phyloP scores from a whole-genome alignment of 1,140 invertebrate genomes.

The Calliopsis andreniformis region DNA sequence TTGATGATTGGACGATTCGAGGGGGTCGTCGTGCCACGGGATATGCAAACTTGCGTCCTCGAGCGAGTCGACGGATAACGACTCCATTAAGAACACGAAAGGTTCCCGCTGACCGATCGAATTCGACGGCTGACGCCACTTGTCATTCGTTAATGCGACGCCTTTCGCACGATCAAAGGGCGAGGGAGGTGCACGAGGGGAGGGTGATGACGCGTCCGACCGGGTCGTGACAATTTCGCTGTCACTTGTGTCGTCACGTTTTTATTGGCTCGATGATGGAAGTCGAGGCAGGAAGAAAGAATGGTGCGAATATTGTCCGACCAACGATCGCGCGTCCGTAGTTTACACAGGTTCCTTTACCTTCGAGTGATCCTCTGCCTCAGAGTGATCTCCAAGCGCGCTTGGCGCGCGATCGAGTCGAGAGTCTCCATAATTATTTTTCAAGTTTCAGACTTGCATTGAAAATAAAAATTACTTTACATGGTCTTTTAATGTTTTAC shows the following conservation, averaged over 20 bases:
- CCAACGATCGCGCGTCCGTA: constrained; percentile 7
- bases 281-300: constrained; percentile 30
- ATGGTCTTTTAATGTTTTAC: too few relatives aligned
- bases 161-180: constrained; percentile 61
- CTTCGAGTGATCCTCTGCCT: constrained; percentile 14
- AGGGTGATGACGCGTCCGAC: too few relatives aligned
- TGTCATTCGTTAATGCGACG: constrained; percentile 37
- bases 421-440: too few relatives aligned
- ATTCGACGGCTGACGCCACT: constrained; percentile 39
- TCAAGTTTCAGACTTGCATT: neutral
- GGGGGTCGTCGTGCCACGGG: neutral
- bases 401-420: neutral
- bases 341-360: neutral
- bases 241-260: constrained; percentile 43
- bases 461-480: too few relatives aligned
- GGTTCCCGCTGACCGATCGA: constrained; percentile 22
- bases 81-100: neutral
- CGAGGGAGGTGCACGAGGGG: constrained; percentile 6
- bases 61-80: neutral
- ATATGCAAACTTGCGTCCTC: neutral
- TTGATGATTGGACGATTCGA: neutral
- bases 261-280: constrained; percentile 47
- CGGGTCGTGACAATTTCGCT: constrained; percentile 41
- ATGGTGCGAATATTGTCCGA: neutral
- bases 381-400: neutral